phyloP scores from a whole-genome alignment of 2,797 vertebrate species.

The Agapornis canus region DNA sequence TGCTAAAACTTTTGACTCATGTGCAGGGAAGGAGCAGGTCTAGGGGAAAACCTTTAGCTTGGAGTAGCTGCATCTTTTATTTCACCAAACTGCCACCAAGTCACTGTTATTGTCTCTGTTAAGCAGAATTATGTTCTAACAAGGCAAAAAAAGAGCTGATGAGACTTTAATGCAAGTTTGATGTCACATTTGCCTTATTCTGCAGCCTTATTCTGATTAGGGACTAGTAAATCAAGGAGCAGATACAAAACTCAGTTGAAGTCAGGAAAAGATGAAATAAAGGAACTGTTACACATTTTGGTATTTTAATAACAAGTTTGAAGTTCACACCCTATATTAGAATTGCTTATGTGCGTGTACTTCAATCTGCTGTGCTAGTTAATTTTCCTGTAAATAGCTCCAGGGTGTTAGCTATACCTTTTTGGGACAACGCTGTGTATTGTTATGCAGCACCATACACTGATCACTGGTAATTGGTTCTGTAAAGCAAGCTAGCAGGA shows the following conservation, averaged over 20 bases:
- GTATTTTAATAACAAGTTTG: background rate
- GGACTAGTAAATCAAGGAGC: background rate
- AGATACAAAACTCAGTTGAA: background rate
- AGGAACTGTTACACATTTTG: background rate
- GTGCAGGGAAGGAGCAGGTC: background rate
- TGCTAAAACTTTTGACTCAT: background rate
- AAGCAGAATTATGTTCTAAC: background rate
- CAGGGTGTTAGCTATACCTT: background rate
- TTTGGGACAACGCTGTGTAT: conserved; percentile 28
- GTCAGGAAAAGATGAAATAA: background rate
- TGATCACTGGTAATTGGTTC: conserved; percentile 66
- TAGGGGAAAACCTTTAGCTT: background rate
- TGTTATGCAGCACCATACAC: conserved; percentile 46
- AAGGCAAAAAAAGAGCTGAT: background rate
- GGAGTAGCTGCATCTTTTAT: background rate
- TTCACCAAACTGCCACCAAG: background rate
- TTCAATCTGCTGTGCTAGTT: conserved; percentile 5
- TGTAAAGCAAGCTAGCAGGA: conserved; percentile 57
- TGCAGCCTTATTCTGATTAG: background rate
- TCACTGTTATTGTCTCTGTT: background rate
- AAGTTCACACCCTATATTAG: background rate
- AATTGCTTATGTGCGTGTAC: background rate
- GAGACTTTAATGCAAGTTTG: conserved; percentile 12
- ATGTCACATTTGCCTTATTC: conserved; percentile 16
- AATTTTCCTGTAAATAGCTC: conserved; percentile 31